Evolutionary conservation across 2,797 vertebrate genomes (phyloP), one percentile per base, ranked within the genome.

Genomic region (Lagorchestes hirsutus): DNA sequence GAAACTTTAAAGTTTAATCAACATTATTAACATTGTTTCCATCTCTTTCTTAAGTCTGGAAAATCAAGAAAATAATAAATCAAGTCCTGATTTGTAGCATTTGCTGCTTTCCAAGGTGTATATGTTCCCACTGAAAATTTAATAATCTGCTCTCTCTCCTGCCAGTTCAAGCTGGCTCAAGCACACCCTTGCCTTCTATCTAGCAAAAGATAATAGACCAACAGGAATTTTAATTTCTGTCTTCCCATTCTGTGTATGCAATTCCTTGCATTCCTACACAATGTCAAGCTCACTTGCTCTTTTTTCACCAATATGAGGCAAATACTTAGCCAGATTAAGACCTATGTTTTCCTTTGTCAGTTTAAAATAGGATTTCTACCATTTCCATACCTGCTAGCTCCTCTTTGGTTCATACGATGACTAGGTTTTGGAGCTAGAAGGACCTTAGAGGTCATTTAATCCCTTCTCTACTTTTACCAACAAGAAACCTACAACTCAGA

Each of bases 191-290:
- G 18, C 18, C 18, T 46, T 74, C 22, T 46, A 82, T 10, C 74
- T 87, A 46, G 27, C 74, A 87, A 87, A 87, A 46, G n/a, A 40
- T 40, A 74, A 9, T n/a, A 67, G 14, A 67, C 14, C 34, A 82
- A 82, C 18, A 82, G 74, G 93, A 54, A 93, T 1, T 31, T 67
- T 90, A 67, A 46, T 59, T 93, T 97, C 91, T n/a, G 1, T 54
- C 0, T 10, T 3, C 24, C 18, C 6, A 55, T 87, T 55, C 62
- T 55, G 54, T 82, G 2, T 12, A 6, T 10, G 10, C 11, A 13
- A 16, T 93, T 59, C 56, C 62, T 57, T 90, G 24, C 57, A 59
- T 92, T 90, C 92, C 2, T 16, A 18, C 54, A 10, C 34, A 90
- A 1, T 94, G 29, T 91, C 40, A 18, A 90, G 5, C 11, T 92